Base-by-base conservation (phyloP, 2,797 vertebrate genomes). In the Schizopygopsis pylzovi region DNA sequence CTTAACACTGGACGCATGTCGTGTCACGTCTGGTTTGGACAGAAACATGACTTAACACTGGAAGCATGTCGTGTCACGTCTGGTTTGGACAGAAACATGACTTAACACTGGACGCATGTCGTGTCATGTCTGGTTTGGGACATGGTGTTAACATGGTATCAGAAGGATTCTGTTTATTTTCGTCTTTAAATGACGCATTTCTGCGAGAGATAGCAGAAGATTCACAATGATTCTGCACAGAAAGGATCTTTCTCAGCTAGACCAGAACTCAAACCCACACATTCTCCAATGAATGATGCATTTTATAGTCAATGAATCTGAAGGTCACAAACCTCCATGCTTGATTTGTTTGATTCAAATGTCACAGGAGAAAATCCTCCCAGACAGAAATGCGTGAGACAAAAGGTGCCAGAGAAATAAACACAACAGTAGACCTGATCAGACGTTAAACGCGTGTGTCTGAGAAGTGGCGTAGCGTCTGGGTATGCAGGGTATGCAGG, bases 311-410 rank as follows among this genome's bases (percentile, higher is more conserved):
- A 39, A 28, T 71, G 25, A n/a, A 59, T 79, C 76, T 47, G 65
- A 85, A 80, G 75, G 83, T 85, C 83, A 67, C 25, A 33, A 72
- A 79, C 54, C 76, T 72, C 47, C 43, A 59, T 68, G 61, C 65
- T n/a, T 84, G 59, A 87, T 77, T 76, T 77, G 79, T 86, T 59
- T 33, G 77, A 87, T 73, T 81, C 45, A 70, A 41, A 76, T 47
- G 82, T 47, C 77, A 76, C 49, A 68, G 33, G 13, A 49, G 39
- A 52, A 81, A 67, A 18, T 18, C 20, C 67, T 33, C 68, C n/a
- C 13, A 83, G 20, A 25, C 25, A 54, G 11, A 37, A 54, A 76
- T 6, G 47, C 37, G 18, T 22, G 68, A 43, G n/a, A 72, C 43
- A 72, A 47, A 72, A 25, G 1, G 7, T 41, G 22, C 11, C 28